Evolutionary conservation across 2,888 invertebrate species (phyloP).

Genomic region (Sceliomorpha sp.): DNA sequence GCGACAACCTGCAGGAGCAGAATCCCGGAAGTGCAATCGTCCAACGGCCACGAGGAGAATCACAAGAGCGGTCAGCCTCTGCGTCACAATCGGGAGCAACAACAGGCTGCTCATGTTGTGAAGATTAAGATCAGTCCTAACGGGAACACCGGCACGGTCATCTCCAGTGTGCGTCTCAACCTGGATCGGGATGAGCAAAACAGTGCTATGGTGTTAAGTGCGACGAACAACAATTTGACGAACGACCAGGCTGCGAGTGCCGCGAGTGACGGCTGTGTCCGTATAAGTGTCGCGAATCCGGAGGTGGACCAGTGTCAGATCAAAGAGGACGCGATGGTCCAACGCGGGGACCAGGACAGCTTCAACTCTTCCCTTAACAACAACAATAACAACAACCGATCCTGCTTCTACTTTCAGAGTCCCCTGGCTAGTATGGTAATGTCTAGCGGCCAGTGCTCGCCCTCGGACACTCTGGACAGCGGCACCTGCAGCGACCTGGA

Average conservation of each 20-base stretch:
- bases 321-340: constrained; percentile 77
- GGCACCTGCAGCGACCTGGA: constrained; percentile 93
- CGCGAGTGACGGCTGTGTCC: constrained; percentile 79
- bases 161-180: constrained; percentile 70
- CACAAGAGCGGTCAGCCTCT: constrained; percentile 52
- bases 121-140: constrained; percentile 87
- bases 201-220: constrained; percentile 64
- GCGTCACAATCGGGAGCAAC: constrained; percentile 46
- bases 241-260: constrained; percentile 59
- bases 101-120: constrained; percentile 83
- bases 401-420: constrained; percentile 84
- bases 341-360: constrained; percentile 68
- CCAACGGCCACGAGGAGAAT: constrained; percentile 64
- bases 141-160: constrained; percentile 77
- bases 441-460: constrained; percentile 91
- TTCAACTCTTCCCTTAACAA: constrained; percentile 64
- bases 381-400: constrained; percentile 79
- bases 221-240: constrained; percentile 58
- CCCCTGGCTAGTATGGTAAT: constrained; percentile 84
- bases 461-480: constrained; percentile 90
- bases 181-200: constrained; percentile 58
- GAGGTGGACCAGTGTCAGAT: constrained; percentile 42
- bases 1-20: constrained; percentile 74
- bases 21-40: constrained; percentile 71
- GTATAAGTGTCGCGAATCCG: constrained; percentile 82